Conservation (phyloP, 2,797 vertebrate genomes). For the Sebastes miniatus region DNA sequence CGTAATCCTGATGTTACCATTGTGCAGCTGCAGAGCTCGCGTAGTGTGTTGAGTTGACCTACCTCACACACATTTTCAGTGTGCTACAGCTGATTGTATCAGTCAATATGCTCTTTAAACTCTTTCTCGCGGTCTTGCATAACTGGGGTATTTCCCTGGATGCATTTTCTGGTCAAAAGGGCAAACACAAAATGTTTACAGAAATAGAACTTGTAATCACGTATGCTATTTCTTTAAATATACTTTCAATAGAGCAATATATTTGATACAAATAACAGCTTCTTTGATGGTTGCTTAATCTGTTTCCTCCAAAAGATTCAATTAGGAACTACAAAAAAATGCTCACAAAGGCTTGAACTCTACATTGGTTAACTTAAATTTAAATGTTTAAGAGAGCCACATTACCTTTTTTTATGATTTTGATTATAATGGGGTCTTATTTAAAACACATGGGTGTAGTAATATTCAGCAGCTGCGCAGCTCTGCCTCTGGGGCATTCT, state of each 20-base stretch:
- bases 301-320: slow-evolving; percentile 50
- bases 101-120: slow-evolving; percentile 8
- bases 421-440: slow-evolving; percentile 88
- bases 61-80: neutral
- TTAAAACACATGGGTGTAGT: slow-evolving; percentile 86
- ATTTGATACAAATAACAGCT: slow-evolving; percentile 33
- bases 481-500: slow-evolving; percentile 80
- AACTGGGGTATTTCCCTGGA: neutral
- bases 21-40: neutral
- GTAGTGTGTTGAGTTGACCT: neutral
- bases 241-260: slow-evolving; percentile 4
- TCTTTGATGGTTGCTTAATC: slow-evolving; percentile 46
- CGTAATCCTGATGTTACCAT: neutral
- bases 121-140: neutral
- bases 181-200: slow-evolving; percentile 2
- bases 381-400: slow-evolving; percentile 81
- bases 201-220: neutral
- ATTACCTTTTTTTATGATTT: slow-evolving; percentile 87
- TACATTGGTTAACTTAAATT: slow-evolving; percentile 75
- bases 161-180: slow-evolving; percentile 3
- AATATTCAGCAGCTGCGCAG: slow-evolving; percentile 85
- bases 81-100: neutral
- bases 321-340: slow-evolving; percentile 51
- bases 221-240: slow-evolving; percentile 12
- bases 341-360: slow-evolving; percentile 69